Base-by-base conservation (phyloP, 1,140 invertebrate species). In the Drosophila ficusphila region DNA sequence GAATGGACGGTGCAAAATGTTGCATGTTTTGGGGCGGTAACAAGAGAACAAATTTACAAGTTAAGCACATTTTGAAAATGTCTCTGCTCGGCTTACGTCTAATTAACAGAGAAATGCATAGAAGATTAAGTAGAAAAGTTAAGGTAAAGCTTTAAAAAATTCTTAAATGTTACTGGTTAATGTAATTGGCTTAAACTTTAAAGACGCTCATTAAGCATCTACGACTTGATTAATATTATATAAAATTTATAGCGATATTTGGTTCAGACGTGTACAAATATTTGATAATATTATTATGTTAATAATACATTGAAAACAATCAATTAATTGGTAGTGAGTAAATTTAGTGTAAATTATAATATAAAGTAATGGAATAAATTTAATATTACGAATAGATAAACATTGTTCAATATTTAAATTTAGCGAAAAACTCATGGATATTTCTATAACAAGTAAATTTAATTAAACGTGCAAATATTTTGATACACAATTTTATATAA, bases 31-130 rank as follows among this genome's bases (percentile, higher is more conserved):
- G 49, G 52, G 75, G 56, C 56, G 69, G 58, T 89, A 83, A 89
- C 56, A 85, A 79, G 65, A 89, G 79, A 77, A 89, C 44, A 89
- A 74, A 89, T 73, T 70, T 77, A 64, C 68, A 89, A 77, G 65
- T 89, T 89, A 58, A 76, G 79, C 70, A 85, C 75, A 61, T 79
- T 73, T 85, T 70, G 57, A 56, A 76, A 76, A 48, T 14, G 39
- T 53, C 19, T 52, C 36, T 38, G 18, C n/a, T 46, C 27, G 62
- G 57, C 74, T 82, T 82, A 69, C 11, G 19, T 29, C 18, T 75
- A 54, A 53, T 64, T 27, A 60, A 57, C 41, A 71, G 47, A 79
- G 58, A 70, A 82, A 82, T 79, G 62, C 67, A 62, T 60, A 75
- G 53, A 60, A 39, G 14, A 12, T 42, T 61, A 27, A 39, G 41